Evolutionary conservation across 2,113 vertebrate species (phyloP), one percentile per base, ranked within the genome.

Genomic region (Sceloporus tristichus): DNA sequence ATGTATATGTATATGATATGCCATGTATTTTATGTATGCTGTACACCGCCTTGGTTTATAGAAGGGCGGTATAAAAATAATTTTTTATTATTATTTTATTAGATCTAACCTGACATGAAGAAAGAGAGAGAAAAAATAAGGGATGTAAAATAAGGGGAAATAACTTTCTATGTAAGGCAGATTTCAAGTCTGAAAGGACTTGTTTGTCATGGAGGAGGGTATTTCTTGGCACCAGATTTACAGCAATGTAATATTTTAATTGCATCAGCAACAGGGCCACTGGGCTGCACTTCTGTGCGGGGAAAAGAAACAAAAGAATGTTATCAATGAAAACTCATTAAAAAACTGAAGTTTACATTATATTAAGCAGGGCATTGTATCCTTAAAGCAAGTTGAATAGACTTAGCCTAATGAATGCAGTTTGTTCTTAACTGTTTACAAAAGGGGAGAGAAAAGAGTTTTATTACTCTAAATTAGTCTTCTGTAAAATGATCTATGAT

Each of bases 401-500:
- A 70, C 48, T 76, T 34, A 81, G 82, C 2, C 62, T 81, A 76
- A 90, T 79, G 59, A 90, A 38, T n/a, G 42, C 82, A 70, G 70
- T 90, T 87, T 85, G 81, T 74, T 56, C 34, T 56, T 90, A 53
- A 42, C n/a, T 59, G 73, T 59, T 53, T 11, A 74, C 23, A 42
- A n/a, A 5, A 13, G n/a, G 7, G 21, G 48, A 9, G 14, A 13
- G 34, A 27, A 79, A 54, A 53, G 34, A 70, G n/a, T 40, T 71
- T 87, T 80, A 70, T 56, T 87, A 77, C 23, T 71, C 21, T 71
- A 87, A 87, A 87, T 75, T 81, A 74, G 70, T 85, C 56, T 85
- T 89, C 54, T 62, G 78, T 77, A 70, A 87, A 87, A 70, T 85
- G 59, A 90, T 80, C 82, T 75, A 79, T 27, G 65, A 80, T 87